Evolutionary conservation across 2,113 vertebrate species (phyloP).

Genomic region (Mus spicilegus): DNA sequence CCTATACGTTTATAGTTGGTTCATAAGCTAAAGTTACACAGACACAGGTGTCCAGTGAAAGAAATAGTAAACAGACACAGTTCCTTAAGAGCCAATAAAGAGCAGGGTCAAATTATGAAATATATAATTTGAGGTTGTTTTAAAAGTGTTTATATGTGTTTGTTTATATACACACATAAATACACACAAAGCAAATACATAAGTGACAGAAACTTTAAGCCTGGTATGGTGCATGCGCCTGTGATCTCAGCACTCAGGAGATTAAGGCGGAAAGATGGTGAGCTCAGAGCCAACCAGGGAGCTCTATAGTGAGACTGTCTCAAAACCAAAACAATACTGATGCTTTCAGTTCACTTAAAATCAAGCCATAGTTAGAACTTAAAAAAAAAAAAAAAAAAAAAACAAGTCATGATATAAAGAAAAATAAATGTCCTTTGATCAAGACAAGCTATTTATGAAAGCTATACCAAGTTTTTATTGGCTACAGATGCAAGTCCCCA

Average conservation of each 20-base stretch:
- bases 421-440: neutral
- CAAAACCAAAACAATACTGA: conserved; percentile 38
- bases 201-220: neutral
- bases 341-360: neutral
- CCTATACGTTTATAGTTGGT: conserved; percentile 30
- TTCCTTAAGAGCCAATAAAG: conserved; percentile 38
- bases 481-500: conserved; percentile 16
- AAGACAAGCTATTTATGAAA: conserved; percentile 50
- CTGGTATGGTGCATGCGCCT: neutral
- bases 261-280: neutral
- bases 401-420: neutral
- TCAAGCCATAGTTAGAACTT: neutral
- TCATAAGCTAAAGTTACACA: conserved; percentile 64
- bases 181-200: neutral
- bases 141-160: neutral
- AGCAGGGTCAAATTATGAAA: conserved; percentile 52
- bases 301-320: neutral
- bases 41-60: conserved; percentile 10
- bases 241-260: neutral
- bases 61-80: conserved; percentile 56
- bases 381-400: neutral
- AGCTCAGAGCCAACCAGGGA: neutral
- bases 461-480: conserved; percentile 27
- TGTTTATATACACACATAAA: neutral
- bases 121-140: conserved; percentile 31